Conservation (phyloP, 2,888 invertebrate species). For the Heteromurus nitidus region DNA sequence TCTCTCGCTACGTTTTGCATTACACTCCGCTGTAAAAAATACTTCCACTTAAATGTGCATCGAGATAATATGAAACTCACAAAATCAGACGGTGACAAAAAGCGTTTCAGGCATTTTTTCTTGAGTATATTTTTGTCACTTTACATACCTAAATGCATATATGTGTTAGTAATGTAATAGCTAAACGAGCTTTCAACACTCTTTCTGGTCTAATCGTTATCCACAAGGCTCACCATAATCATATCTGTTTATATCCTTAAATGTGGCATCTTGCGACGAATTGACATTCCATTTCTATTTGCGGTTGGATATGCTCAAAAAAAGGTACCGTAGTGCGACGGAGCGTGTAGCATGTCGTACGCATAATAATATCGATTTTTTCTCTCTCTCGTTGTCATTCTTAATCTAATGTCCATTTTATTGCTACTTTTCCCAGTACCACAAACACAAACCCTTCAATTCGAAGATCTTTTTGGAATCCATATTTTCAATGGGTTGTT, state of each 20-base stretch:
- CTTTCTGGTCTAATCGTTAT: conserved; percentile 32
- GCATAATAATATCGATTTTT: conserved; percentile 9
- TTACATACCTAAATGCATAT: neutral
- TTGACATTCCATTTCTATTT: conserved; percentile 23
- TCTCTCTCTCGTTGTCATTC: neutral
- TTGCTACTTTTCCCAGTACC: conserved; percentile 5
- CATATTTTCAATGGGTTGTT: neutral
- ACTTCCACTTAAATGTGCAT: conserved; percentile 23
- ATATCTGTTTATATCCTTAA: conserved; percentile 35
- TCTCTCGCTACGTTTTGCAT: too few species aligned
- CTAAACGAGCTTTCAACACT: too few species aligned
- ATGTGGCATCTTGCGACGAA: conserved; percentile 46
- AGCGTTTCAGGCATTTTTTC: too few species aligned
- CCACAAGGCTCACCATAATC: conserved; percentile 29
- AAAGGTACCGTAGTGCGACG: neutral
- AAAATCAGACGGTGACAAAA: too few species aligned
- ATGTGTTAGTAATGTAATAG: too few species aligned
- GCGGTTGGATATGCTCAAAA: conserved; percentile 43
- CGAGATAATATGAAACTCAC: too few species aligned
- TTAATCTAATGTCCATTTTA: conserved; percentile 1
- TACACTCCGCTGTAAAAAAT: too few species aligned
- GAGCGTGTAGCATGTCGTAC: conserved; percentile 13
- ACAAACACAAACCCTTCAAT: too few species aligned
- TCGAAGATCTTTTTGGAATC: too few species aligned
- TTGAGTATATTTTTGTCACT: too few species aligned